Evolutionary conservation across 2,888 invertebrate species (phyloP).

Genomic region (Caenorhabditis afra): DNA sequence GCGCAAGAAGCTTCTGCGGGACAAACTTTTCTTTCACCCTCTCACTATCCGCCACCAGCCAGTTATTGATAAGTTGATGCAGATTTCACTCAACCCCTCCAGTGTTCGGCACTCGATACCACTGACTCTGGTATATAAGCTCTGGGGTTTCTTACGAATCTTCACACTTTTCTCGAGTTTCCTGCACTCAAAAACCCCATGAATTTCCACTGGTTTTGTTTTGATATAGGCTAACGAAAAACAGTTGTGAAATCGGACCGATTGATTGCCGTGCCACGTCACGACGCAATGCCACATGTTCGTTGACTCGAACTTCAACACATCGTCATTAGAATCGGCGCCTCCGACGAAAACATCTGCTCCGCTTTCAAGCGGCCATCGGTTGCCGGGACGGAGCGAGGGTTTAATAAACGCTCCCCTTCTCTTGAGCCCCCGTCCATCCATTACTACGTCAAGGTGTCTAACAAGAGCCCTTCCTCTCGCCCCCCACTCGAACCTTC

Average conservation of each 20-base stretch:
- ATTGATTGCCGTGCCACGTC: slow-evolving; percentile 5
- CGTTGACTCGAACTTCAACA: slow-evolving; percentile 20
- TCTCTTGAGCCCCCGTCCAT: slow-evolving; percentile 33
- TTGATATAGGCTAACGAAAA: slow-evolving; percentile 4
- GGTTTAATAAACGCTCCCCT: slow-evolving; percentile 41
- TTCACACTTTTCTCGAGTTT: not conserved
- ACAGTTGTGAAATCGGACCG: not conserved
- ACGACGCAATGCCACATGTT: slow-evolving; percentile 35
- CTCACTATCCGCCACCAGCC: slow-evolving; percentile 14
- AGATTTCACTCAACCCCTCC: slow-evolving; percentile 9
- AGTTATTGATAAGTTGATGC: slow-evolving; percentile 47
- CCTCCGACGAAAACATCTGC: slow-evolving; percentile 47
- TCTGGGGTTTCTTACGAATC: not conserved
- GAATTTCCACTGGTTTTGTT: not conserved
- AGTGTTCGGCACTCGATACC: slow-evolving; percentile 33
- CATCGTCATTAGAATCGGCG: slow-evolving; percentile 1
- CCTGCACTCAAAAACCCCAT: too few species aligned
- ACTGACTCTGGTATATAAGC: slow-evolving; percentile 6
- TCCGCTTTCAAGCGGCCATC: not conserved
- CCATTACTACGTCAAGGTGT: slow-evolving; percentile 57
- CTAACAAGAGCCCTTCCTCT: slow-evolving; percentile 39
- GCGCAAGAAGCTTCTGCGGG: slow-evolving; percentile 43
- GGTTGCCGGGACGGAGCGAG: too few species aligned
- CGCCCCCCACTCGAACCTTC: slow-evolving; percentile 49
- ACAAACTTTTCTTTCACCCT: slow-evolving; percentile 25